phyloP scores from a whole-genome alignment of 2,888 invertebrate genomes.

The Xanthia icteritia region DNA sequence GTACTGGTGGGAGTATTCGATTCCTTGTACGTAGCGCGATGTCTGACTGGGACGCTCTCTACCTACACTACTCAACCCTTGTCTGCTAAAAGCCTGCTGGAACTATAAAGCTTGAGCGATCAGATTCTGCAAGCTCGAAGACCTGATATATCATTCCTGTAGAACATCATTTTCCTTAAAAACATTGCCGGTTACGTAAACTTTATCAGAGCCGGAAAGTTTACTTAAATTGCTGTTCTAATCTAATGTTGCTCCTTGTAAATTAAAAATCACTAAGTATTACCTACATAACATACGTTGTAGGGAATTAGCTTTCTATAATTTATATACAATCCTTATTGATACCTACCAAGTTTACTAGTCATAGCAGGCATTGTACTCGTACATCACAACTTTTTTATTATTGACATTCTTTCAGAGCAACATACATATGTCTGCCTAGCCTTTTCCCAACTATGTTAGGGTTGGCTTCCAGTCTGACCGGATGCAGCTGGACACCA shows the following conservation, averaged over 20 bases:
- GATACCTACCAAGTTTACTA: background rate
- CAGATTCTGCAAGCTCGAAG: background rate
- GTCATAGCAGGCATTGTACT: background rate
- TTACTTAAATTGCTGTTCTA: background rate
- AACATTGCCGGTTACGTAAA: constrained; percentile 7
- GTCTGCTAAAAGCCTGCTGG: constrained; percentile 1
- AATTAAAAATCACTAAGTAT: background rate
- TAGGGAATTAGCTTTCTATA: background rate
- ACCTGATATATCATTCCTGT: background rate
- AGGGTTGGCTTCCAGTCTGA: too few relatives aligned
- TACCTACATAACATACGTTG: background rate
- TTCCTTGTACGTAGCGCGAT: background rate
- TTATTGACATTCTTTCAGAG: background rate
- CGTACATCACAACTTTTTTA: background rate
- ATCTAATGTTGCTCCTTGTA: background rate
- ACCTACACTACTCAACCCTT: background rate
- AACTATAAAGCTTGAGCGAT: background rate
- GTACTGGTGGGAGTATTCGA: background rate
- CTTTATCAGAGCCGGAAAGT: background rate
- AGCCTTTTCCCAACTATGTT: too few relatives aligned
- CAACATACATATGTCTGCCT: background rate
- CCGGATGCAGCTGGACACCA: too few relatives aligned
- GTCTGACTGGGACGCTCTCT: background rate
- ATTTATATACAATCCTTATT: background rate
- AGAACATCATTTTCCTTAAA: constrained; percentile 4